Percentiles rank a stretch among this genome's conserved stretches.
Conservation (phyloP, 30 jellyfish, hydroid and myxozoan species). For the Catostylus mosaicus region DNA sequence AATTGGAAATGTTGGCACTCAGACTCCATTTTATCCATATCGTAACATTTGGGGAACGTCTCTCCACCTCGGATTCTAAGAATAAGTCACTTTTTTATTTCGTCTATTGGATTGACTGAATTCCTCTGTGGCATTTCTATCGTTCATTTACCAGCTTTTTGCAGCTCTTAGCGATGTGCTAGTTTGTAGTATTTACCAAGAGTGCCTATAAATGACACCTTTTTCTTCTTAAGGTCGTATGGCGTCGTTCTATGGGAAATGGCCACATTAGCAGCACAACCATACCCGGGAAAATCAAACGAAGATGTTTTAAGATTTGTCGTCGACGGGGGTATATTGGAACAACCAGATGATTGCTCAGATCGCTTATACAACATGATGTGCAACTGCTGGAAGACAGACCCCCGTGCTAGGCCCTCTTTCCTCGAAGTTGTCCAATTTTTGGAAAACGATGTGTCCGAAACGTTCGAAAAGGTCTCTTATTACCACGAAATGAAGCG, state of each 20-base stretch:
- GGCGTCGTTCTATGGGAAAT: constrained; percentile 98
- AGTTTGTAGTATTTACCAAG: no score
- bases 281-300: constrained; percentile 94
- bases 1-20: no score
- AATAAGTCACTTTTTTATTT: no score
- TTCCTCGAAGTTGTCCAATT: constrained; percentile 84
- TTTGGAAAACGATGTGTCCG: constrained; percentile 86
- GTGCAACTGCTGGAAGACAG: constrained; percentile 90
- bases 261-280: constrained; percentile 96
- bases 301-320: constrained; percentile 90
- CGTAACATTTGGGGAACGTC: no score
- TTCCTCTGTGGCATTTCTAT: no score
- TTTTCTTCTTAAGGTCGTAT: constrained; percentile 71
- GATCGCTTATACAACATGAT: constrained; percentile 81
- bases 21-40: no score
- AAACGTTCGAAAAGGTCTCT: constrained; percentile 72
- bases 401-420: constrained; percentile 88
- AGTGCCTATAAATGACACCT: not conserved
- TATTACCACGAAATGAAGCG: constrained; percentile 93
- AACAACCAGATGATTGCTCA: constrained; percentile 85
- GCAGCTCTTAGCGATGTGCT: not conserved
- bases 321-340: constrained; percentile 87
- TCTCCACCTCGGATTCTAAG: no score
- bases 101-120: no score
- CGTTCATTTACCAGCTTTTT: not conserved